A percentile compares a stretch with the other conserved stretches of the same genome.
Conservation (phyloP, 2,888 invertebrate genomes). For the Cylindroiulus punctatus region DNA sequence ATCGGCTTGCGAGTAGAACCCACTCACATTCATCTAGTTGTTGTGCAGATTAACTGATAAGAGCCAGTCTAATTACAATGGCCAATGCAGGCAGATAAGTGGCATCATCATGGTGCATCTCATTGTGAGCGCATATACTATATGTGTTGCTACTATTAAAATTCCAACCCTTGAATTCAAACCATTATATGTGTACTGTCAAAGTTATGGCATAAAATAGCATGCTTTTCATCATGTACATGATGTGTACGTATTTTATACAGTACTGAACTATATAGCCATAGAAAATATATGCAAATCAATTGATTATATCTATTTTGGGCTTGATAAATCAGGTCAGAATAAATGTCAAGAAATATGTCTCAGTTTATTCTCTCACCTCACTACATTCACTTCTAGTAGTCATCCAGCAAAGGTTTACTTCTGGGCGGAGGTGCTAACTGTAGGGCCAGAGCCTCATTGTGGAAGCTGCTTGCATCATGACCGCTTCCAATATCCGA, state of each 20-base stretch:
- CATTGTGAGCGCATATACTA: too few relatives aligned
- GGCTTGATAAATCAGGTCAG: slow-evolving; percentile 19
- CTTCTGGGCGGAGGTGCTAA: neutral
- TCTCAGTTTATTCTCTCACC: neutral
- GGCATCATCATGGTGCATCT: too few relatives aligned
- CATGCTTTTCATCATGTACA: neutral
- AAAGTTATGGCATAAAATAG: neutral
- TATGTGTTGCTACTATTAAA: too few relatives aligned
- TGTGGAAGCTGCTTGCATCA: neutral
- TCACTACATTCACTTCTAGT: neutral
- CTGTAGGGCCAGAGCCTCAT: neutral
- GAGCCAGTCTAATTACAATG: too few relatives aligned
- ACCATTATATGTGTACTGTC: too few relatives aligned
- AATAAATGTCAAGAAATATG: neutral
- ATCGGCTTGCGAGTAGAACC: too few relatives aligned
- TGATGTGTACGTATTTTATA: slow-evolving; percentile 26
- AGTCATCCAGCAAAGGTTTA: slow-evolving; percentile 6
- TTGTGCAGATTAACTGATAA: too few relatives aligned
- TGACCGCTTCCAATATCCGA: neutral
- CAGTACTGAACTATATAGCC: neutral
- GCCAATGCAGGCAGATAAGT: too few relatives aligned
- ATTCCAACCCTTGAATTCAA: too few relatives aligned
- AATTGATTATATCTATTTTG: slow-evolving; percentile 25
- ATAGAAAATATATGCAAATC: slow-evolving; percentile 31
- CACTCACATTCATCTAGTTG: too few relatives aligned